These are phyloP conservation scores for Decapterus maruadsi DNA, from an alignment of 2,797 vertebrate species.

Conservation along the genomic window DNA sequence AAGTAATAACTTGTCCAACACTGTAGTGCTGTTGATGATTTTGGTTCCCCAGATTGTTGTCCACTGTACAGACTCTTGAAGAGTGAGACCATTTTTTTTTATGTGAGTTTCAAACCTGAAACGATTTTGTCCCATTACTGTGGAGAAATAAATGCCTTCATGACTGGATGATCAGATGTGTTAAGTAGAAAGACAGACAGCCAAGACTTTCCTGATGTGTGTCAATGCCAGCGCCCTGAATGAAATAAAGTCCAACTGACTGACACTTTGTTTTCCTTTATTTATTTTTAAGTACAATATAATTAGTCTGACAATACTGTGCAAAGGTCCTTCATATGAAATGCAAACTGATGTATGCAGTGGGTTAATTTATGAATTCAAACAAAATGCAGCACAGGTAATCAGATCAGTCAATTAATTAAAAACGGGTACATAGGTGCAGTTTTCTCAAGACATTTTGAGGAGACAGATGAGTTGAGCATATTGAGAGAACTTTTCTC, in stretches of 20 bases:
- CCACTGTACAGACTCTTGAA: conserved; percentile 9
- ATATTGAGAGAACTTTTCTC: background rate
- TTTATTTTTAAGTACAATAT: background rate
- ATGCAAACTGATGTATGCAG: background rate
- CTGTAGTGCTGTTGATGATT: conserved; percentile 16
- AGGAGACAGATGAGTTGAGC: background rate
- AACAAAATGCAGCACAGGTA: background rate
- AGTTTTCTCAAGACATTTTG: background rate
- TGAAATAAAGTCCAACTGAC: conserved; percentile 74
- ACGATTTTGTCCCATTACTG: background rate
- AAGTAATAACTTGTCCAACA: conserved; percentile 1
- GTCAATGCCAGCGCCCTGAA: conserved; percentile 64
- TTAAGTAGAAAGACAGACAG: conserved; percentile 40
- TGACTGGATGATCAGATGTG: conserved; percentile 48
- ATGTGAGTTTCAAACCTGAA: background rate
- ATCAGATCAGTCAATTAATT: background rate
- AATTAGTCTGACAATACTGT: background rate
- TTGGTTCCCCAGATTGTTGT: background rate
- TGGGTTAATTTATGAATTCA: background rate
- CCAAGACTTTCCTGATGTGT: conserved; percentile 54
- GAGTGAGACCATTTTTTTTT: background rate
- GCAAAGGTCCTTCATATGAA: background rate
- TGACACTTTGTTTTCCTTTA: conserved; percentile 16
- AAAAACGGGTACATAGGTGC: background rate
- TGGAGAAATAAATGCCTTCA: conserved; percentile 8